phyloP scores from a whole-genome alignment of 2,797 vertebrate species.

The Dendrocincla tyrannina region DNA sequence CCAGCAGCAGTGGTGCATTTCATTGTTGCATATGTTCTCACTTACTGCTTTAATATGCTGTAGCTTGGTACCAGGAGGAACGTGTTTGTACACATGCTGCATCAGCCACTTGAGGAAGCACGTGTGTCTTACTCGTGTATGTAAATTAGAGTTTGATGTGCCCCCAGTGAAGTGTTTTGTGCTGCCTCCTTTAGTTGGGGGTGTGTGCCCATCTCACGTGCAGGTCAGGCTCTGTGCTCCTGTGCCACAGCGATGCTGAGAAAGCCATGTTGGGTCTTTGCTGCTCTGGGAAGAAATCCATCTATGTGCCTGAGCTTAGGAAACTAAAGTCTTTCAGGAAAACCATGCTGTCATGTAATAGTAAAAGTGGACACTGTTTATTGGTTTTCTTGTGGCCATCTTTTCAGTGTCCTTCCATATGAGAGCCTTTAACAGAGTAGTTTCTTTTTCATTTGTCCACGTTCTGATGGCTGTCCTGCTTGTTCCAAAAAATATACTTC shows the following conservation, averaged over 20 bases:
- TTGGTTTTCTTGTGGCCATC: neutral
- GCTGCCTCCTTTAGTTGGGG: neutral
- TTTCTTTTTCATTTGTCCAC: neutral
- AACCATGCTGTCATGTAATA: neutral
- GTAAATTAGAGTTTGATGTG: neutral
- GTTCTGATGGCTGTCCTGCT: neutral
- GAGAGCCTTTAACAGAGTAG: neutral
- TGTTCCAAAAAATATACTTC: neutral
- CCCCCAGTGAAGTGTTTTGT: neutral
- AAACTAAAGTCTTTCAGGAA: neutral
- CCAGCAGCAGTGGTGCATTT: slow-evolving; percentile 38
- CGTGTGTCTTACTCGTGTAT: accelerated
- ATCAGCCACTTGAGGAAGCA: neutral
- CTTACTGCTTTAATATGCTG: slow-evolving; percentile 4
- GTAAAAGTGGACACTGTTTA: neutral
- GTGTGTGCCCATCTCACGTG: accelerated
- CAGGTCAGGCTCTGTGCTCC: accelerated
- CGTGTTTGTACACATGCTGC: accelerated
- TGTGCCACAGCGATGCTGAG: accelerated
- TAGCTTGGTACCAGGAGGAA: neutral
- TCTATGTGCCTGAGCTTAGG: neutral
- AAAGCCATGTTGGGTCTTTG: neutral
- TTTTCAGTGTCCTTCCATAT: neutral
- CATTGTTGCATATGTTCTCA: slow-evolving; percentile 48
- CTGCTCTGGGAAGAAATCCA: neutral